These are phyloP conservation scores for Parus major DNA, from an alignment of 2,113 vertebrate genomes.

Conservation along the genomic window DNA sequence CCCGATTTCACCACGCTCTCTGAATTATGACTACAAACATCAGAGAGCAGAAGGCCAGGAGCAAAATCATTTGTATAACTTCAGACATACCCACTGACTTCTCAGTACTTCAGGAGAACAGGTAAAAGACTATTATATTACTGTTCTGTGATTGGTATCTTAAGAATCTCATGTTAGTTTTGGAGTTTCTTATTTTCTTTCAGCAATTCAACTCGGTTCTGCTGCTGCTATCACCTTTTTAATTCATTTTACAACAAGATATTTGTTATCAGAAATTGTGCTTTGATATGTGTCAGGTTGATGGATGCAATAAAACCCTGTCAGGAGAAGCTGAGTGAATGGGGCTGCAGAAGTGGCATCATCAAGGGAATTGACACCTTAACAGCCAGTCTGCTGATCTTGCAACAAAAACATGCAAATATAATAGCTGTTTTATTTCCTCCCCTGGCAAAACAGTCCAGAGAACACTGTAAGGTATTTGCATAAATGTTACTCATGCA, in stretches of 20 bases:
- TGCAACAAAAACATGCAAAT: slow-evolving; percentile 27
- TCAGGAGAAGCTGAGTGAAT: slow-evolving; percentile 15
- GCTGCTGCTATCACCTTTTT: slow-evolving; percentile 20
- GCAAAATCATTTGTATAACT: neutral
- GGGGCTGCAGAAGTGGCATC: neutral
- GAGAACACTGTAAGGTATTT: neutral
- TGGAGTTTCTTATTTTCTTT: slow-evolving; percentile 23
- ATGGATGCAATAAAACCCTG: slow-evolving; percentile 63
- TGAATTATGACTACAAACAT: neutral
- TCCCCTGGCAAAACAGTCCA: neutral
- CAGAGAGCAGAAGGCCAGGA: neutral
- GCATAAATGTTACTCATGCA: neutral
- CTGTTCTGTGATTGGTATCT: neutral
- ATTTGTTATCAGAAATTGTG: slow-evolving; percentile 62
- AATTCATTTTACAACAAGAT: slow-evolving; percentile 53
- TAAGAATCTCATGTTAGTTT: slow-evolving; percentile 7
- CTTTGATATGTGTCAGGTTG: slow-evolving; percentile 56
- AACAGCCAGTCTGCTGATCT: slow-evolving; percentile 14
- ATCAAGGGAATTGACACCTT: slow-evolving; percentile 33
- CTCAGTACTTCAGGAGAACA: neutral
- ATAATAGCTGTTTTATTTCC: neutral
- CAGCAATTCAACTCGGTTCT: neutral
- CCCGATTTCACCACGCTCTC: neutral
- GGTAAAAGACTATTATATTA: neutral
- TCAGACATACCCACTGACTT: neutral